phyloP scores from a whole-genome alignment of 2,888 invertebrate genomes.

The Phragmatobia fuliginosa region DNA sequence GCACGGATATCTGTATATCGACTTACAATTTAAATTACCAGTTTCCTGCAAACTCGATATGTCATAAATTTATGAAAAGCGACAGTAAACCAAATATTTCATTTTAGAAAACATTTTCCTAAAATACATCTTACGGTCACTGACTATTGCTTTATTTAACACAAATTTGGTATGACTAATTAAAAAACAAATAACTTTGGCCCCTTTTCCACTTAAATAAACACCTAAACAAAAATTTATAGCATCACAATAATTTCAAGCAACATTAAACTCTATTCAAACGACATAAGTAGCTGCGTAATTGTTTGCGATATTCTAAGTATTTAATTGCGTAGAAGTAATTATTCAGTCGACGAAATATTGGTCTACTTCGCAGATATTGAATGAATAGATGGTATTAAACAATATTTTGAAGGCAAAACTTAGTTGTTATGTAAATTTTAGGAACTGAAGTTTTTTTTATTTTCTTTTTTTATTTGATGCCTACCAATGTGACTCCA shows the following conservation, averaged over 20 bases:
- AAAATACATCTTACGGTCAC: background rate
- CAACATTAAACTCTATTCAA: constrained; percentile 20
- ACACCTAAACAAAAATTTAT: constrained; percentile 31
- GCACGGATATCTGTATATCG: background rate
- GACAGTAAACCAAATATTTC: background rate
- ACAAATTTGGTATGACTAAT: constrained; percentile 36
- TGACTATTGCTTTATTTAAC: background rate
- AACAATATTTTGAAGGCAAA: background rate
- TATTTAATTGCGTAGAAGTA: constrained; percentile 44
- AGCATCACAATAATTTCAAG: constrained; percentile 27
- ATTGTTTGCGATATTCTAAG: constrained; percentile 27
- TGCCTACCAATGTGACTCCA: too few species aligned
- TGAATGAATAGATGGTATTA: constrained; percentile 6
- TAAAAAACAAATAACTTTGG: constrained; percentile 41
- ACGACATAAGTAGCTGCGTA: constrained; percentile 27
- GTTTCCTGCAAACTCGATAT: background rate
- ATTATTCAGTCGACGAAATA: constrained; percentile 34
- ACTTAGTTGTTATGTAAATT: background rate
- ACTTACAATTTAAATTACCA: background rate
- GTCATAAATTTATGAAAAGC: background rate
- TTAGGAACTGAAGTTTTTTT: background rate
- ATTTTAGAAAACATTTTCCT: background rate
- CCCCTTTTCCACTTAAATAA: constrained; percentile 38
- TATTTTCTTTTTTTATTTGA: too few species aligned
- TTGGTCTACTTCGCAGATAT: constrained; percentile 26